Evolutionary conservation across 2,113 vertebrate genomes (phyloP), one percentile per base, ranked within the genome.

Genomic region (Melanerpes formicivorus): DNA sequence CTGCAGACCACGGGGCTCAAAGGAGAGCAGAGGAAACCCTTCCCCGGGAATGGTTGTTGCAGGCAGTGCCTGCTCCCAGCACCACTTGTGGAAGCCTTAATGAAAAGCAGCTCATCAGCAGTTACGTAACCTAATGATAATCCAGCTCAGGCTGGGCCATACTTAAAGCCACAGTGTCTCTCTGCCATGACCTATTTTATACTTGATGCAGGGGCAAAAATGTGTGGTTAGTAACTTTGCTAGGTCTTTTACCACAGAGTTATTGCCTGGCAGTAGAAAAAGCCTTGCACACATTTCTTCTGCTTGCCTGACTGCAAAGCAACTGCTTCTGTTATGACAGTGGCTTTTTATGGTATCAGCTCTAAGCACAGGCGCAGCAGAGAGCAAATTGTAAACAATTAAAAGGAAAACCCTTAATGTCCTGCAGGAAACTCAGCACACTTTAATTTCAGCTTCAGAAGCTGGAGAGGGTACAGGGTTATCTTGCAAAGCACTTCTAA

Each of bases 51-150:
- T 88, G 80, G 78, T n/a, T 74, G 84, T 29, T 69, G 62, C 52
- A 70, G 60, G 71, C 88, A 82, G 87, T 32, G 42, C 86, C 80
- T 59, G 87, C 94, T 94, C 80, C 77, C 87, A 70, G 44, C 83
- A 34, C 79, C 55, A 2, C 72, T 76, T 10, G 40, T 88, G 79
- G 89, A 95, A 94, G 77, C 80, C 84, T 89, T 82, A 91, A 95
- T 80, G 93, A 94, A 93, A 89, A 84, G 93, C 89, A 91, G 91
- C 91, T 75, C 93, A 80, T 86, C 65, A 85, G 82, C 64, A 55
- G 67, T 95, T 96, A 95, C 63, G 72, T 95, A 96, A 96, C 87
- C 91, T 89, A 91, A 92, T 90, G 87, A 92, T 95, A 93, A 96
- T 95, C 93, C 80, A 50, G 91, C 90, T 93, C 93, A 89, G 93